A percentile compares a stretch with the other conserved stretches of the same genome.
Evolutionary conservation across 2,888 invertebrate genomes (phyloP).

Genomic region (Spialia ferax): DNA sequence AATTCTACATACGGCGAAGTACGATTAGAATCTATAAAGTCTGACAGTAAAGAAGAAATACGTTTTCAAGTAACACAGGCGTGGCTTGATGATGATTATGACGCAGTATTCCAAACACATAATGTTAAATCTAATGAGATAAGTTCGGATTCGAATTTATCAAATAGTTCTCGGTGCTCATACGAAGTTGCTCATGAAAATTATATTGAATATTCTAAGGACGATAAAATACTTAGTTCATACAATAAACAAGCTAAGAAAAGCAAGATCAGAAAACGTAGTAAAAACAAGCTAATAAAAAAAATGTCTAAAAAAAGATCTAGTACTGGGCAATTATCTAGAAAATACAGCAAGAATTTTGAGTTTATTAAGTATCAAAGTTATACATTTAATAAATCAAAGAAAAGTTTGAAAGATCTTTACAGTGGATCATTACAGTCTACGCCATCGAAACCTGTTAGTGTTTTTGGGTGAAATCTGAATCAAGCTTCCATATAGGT

Average conservation of each 20-base stretch:
- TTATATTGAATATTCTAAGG: constrained; percentile 44
- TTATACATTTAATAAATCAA: constrained; percentile 44
- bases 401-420: constrained; percentile 46
- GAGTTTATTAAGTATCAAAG: constrained; percentile 48
- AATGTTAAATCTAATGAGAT: constrained; percentile 49
- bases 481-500: too few species aligned
- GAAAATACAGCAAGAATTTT: constrained; percentile 51
- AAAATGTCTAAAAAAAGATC: constrained; percentile 46
- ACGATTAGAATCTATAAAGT: constrained; percentile 33
- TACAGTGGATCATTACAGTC: constrained; percentile 50
- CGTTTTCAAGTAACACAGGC: constrained; percentile 60
- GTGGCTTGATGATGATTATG: constrained; percentile 62
- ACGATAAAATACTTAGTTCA: constrained; percentile 34
- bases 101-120: constrained; percentile 48
- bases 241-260: constrained; percentile 44
- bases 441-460: constrained; percentile 62
- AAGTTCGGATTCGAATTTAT: constrained; percentile 53
- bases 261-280: constrained; percentile 51
- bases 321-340: constrained; percentile 43
- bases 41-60: constrained; percentile 46
- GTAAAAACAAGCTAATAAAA: constrained; percentile 53
- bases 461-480: constrained; percentile 42
- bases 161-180: constrained; percentile 47
- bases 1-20: constrained; percentile 26
- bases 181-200: constrained; percentile 52